Evolutionary conservation across 2,797 vertebrate species (phyloP), one percentile per base, ranked within the genome.

Genomic region (Limosa lapponica): DNA sequence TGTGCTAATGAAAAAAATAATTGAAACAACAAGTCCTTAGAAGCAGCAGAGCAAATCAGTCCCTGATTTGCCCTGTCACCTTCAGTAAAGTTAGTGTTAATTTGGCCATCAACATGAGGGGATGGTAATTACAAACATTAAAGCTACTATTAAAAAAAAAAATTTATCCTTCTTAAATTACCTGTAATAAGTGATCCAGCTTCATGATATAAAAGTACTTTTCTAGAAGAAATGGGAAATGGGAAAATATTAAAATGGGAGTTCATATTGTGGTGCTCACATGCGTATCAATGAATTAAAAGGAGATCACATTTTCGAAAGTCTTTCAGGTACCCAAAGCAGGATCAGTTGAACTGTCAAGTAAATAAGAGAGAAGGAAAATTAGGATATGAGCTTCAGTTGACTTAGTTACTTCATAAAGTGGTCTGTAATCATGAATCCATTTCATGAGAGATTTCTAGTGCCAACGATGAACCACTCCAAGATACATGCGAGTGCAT

Each of bases 1-100:
- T 23, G 10, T 30, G n/a, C 25, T 79, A 88, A 80, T 58, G 37
- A 70, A 85, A 90, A 92, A 82, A 72, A 48, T 13, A 75, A 70
- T 30, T 49, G 23, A 43, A 93, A 65, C 78, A 48, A 18, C 28
- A 82, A 82, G 17, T 34, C 46, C 4, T 83, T 77, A 86, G 39
- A 94, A 80, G 64, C 46, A 73, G 11, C 20, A 87, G 34, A 65
- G 24, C 24, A 80, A 91, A 85, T 34, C 36, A 57, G 13, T 65
- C 25, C n/a, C 49, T 16, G 10, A 34, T 80, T 72, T 44, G 16
- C 20, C 19, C 22, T n/a, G 73, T 49, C 5, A 5, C 2, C 20
- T 75, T 51, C 32, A 71, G 48, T 79, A 61, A 69, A 3, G 1
- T 18, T 22, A 82, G 30, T 17, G 13, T 34, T 79, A 75, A 82